Conservation (phyloP, 2,888 invertebrate genomes). For the Vesta saturnalis region DNA sequence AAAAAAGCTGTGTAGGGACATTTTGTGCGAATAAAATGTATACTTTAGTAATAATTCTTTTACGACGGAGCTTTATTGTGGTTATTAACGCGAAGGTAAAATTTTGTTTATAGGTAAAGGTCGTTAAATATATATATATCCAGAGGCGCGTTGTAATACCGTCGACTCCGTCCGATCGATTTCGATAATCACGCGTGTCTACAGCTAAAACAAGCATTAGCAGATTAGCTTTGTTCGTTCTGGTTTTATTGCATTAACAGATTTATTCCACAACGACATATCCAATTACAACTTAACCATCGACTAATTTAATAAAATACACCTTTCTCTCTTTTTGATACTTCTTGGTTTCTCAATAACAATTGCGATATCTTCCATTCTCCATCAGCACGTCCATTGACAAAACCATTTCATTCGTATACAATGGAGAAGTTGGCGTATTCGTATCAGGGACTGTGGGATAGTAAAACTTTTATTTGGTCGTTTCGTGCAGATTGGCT, state of each 20-base stretch:
- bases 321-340: neutral
- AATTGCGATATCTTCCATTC: conserved; percentile 25
- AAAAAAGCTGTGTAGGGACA: no score
- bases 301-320: neutral
- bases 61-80: neutral
- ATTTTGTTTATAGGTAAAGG: conserved; percentile 1
- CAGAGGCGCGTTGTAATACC: neutral
- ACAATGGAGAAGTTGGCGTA: conserved; percentile 33
- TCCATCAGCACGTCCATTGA: conserved; percentile 29
- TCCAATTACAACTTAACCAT: neutral
- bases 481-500: conserved; percentile 38
- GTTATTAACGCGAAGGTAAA: conserved; percentile 1
- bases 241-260: no score
- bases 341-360: conserved; percentile 5
- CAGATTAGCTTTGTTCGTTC: conserved; percentile 15
- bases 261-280: no score
- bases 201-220: conserved; percentile 8
- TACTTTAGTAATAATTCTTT: neutral
- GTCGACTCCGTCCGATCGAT: conserved; percentile 9
- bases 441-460: conserved; percentile 31
- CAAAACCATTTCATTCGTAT: conserved; percentile 30
- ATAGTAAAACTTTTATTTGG: conserved; percentile 39
- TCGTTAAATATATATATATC: conserved; percentile 1
- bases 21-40: no score
- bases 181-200: conserved; percentile 6